Percentiles rank a stretch among this genome's conserved stretches.
Evolutionary conservation across 2,113 vertebrate genomes (phyloP).

Genomic region (Odocoileus hemionus): DNA sequence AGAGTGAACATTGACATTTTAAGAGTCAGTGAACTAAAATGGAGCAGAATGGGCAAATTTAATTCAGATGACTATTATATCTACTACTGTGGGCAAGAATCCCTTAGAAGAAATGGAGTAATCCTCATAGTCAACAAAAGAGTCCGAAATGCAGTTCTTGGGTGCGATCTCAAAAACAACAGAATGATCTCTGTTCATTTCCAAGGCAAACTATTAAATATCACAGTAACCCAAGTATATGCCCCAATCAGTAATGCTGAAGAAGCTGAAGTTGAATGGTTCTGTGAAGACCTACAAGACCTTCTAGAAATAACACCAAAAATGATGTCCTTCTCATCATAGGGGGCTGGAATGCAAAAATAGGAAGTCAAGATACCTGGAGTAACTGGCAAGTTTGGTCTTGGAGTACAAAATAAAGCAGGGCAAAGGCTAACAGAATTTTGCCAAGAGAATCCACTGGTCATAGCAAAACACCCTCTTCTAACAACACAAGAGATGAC

Average conservation of each 20-base stretch:
- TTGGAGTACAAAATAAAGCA: neutral
- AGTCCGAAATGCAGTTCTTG: neutral
- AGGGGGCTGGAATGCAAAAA: neutral
- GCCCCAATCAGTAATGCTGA: neutral
- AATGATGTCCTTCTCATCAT: neutral
- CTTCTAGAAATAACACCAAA: neutral
- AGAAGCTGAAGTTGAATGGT: neutral
- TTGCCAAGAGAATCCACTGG: neutral
- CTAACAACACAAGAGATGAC: neutral
- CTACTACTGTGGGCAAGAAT: neutral
- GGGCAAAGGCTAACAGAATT: neutral
- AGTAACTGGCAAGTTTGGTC: neutral
- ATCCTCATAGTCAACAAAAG: neutral
- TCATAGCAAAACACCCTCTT: neutral
- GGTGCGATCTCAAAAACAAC: accelerated
- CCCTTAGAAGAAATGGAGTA: neutral
- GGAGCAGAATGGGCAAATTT: neutral
- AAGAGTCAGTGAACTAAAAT: neutral
- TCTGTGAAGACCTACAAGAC: neutral
- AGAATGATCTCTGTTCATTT: neutral
- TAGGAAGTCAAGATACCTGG: neutral
- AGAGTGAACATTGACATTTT: neutral
- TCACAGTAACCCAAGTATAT: neutral
- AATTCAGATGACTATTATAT: neutral
- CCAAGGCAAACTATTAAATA: neutral